Evolutionary conservation across 2,888 invertebrate species (phyloP).

Genomic region (Amphipyra berbera): DNA sequence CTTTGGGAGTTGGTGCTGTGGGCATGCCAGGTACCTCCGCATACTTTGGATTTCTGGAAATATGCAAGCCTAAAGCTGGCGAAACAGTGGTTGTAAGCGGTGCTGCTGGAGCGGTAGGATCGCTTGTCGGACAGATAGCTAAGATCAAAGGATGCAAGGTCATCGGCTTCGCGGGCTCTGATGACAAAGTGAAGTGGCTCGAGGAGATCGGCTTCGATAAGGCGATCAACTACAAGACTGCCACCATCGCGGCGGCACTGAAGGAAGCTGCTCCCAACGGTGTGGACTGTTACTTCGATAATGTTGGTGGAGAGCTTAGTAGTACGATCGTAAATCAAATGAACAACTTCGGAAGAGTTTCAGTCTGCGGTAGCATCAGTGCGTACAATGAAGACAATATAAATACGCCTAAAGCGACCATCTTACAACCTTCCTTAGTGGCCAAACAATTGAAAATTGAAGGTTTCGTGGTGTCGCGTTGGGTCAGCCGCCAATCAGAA

Average conservation of each 20-base stretch:
- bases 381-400: constrained; percentile 72
- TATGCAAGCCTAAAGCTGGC: constrained; percentile 92
- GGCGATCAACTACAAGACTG: constrained; percentile 93
- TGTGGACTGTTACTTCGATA: constrained; percentile 93
- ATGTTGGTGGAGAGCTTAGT: constrained; percentile 92
- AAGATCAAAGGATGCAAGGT: constrained; percentile 91
- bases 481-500: constrained; percentile 88
- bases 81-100: constrained; percentile 93
- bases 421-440: constrained; percentile 89
- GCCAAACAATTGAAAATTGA: constrained; percentile 90
- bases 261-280: constrained; percentile 89
- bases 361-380: constrained; percentile 84
- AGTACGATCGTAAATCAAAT: constrained; percentile 89
- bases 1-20: constrained; percentile 90
- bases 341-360: constrained; percentile 89
- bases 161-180: constrained; percentile 92
- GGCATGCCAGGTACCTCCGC: constrained; percentile 94
- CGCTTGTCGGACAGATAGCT: constrained; percentile 93
- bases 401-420: constrained; percentile 69
- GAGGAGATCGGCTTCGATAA: constrained; percentile 92
- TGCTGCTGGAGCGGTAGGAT: constrained; percentile 94
- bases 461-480: constrained; percentile 89
- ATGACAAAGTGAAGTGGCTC: constrained; percentile 76
- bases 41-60: constrained; percentile 92
- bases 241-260: constrained; percentile 83